Base-by-base conservation (phyloP, 2,888 invertebrate genomes). In the Aphrophora alni region DNA sequence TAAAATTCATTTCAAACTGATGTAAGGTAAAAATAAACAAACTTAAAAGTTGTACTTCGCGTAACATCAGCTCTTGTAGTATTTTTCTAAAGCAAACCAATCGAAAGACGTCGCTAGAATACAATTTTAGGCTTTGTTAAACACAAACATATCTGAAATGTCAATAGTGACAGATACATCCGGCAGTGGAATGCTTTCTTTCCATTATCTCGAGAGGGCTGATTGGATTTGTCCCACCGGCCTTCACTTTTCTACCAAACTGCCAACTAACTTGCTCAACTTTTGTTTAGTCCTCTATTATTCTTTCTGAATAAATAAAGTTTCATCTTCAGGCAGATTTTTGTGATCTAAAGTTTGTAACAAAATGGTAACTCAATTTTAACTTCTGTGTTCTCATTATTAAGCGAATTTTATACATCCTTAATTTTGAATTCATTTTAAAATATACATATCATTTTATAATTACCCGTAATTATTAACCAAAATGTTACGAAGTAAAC, bases 171-270 rank as follows among this genome's bases (percentile, higher is more conserved):
- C 59, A 59, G 21, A 59, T 21, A 59, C 21, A 59, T 75, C 75
- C 38, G 75, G 27, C 75, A 51, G 25, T 27, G 44, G 44, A 26
- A 4, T 77, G 77, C 77, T 77, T 77, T 77, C 77, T 77, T 77
- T 77, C 77, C 77, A 77, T 77, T 68, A 77, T 26, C 38, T 26
- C 24, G 38, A 77, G 77, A 69, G 77, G 76, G 24, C 21, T 59
- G 59, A 59, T 59, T 59, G 59, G 59, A 59, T 59, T 59, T 21
- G n/a, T 21, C 59, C 21, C 21, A 7, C 59, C 59, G 59, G 17
- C 10, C 44, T 44, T 14, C 14, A 7, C 44, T 33, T 4, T 33
- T 14, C 44, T 44, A 17, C 33, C 33, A 3, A 33, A 33, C 33
- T 33, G 3, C n/a, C n/a, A n/a, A 10, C 33, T 33, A 21, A 59